These are phyloP conservation scores for Dryocosmus kuriphilus DNA, from an alignment of 2,888 invertebrate genomes.

Conservation along the genomic window DNA sequence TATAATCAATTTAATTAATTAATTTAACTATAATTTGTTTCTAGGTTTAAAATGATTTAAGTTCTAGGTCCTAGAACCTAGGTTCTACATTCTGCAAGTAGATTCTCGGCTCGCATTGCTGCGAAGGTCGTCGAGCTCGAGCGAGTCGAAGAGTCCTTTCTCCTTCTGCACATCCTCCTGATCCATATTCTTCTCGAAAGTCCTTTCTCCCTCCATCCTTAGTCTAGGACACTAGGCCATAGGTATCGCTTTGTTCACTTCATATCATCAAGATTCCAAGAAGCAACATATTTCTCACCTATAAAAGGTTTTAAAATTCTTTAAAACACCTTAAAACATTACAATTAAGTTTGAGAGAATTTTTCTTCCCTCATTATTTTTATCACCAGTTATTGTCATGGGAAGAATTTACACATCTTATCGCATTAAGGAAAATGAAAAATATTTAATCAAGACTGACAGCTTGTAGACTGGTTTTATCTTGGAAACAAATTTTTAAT, in stretches of 20 bases:
- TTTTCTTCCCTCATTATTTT: no score
- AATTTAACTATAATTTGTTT: background rate
- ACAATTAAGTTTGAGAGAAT: no score
- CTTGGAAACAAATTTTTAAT: background rate
- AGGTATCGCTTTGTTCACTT: background rate
- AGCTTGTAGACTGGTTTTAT: background rate
- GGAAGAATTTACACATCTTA: background rate
- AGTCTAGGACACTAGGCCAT: no score
- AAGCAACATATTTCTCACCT: background rate
- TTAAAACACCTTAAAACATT: no score
- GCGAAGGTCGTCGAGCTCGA: constrained; percentile 23
- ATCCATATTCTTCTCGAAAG: constrained; percentile 33
- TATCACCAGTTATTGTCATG: no score
- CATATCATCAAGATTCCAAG: background rate
- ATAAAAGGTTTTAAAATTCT: background rate
- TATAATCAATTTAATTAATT: background rate
- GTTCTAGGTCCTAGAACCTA: constrained; percentile 29
- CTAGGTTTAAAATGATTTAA: background rate
- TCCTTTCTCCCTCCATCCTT: constrained; percentile 24
- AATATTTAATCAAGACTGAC: background rate
- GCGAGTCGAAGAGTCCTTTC: constrained; percentile 39
- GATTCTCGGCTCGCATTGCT: constrained; percentile 25
- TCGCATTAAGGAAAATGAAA: background rate
- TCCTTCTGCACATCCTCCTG: constrained; percentile 35
- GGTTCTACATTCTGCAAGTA: background rate